phyloP scores from a whole-genome alignment of 2,888 invertebrate species.

The Tillus elongatus region DNA sequence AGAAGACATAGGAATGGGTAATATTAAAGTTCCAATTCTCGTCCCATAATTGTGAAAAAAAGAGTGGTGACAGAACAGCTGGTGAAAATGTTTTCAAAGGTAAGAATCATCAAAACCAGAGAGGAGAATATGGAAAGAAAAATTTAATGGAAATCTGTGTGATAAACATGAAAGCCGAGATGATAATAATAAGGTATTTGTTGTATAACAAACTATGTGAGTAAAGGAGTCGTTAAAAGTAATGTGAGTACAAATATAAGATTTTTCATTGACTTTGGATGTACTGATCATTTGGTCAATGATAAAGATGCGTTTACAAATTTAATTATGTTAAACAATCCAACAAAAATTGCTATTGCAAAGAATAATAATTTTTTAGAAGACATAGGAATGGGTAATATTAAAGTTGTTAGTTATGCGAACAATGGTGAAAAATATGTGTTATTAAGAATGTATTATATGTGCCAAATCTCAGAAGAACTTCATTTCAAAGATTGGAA shows the following conservation, averaged over 20 bases:
- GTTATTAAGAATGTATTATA: conserved; percentile 3
- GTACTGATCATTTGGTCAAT: conserved; percentile 2
- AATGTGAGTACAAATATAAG: too few species aligned
- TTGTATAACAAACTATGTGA: not conserved
- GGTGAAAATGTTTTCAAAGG: too few species aligned
- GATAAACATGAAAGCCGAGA: not conserved
- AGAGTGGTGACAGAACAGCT: too few species aligned
- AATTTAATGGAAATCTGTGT: too few species aligned
- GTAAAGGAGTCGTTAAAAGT: not conserved
- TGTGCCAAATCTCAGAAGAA: conserved; percentile 1
- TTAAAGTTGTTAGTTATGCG: conserved; percentile 4
- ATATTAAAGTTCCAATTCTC: too few species aligned
- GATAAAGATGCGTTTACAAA: conserved; percentile 2
- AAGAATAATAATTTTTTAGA: conserved; percentile 7
- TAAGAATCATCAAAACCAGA: too few species aligned
- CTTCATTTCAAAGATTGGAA: not conserved
- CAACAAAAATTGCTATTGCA: conserved; percentile 10
- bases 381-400: conserved; percentile 6
- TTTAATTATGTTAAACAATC: conserved; percentile 6
- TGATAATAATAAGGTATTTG: not conserved
- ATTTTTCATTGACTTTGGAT: not conserved
- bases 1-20: conserved; percentile 4
- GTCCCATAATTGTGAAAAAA: too few species aligned
- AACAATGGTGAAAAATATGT: too few species aligned
- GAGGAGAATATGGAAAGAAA: too few species aligned